These are phyloP conservation scores for Bryconaethiops microstoma DNA, from an alignment of 2,797 vertebrate species.

Conservation along the genomic window DNA sequence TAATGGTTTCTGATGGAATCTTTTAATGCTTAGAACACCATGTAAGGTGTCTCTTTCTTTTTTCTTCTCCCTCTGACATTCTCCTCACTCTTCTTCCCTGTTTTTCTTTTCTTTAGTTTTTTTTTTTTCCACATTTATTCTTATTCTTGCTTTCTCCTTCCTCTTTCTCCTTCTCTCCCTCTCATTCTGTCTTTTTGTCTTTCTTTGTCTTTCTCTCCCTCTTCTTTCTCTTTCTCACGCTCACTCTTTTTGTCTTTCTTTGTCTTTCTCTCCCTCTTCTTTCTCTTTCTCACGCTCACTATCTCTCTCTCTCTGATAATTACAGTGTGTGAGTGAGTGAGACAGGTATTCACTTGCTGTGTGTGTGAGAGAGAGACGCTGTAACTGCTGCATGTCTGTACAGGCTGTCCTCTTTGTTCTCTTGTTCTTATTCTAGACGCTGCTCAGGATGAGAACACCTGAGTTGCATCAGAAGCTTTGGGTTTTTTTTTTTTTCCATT, in stretches of 20 bases:
- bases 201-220: not conserved
- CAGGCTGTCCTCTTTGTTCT: slow-evolving; percentile 14
- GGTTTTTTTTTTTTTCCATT: too few relatives aligned
- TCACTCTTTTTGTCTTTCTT: not conserved
- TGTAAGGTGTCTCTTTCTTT: not conserved
- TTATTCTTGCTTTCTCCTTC: not conserved
- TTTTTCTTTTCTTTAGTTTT: not conserved
- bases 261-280: not conserved
- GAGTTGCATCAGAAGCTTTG: too few relatives aligned
- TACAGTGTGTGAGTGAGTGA: too few relatives aligned
- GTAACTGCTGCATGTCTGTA: slow-evolving; percentile 27
- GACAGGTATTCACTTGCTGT: slow-evolving; percentile 14
- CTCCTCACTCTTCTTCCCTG: not conserved
- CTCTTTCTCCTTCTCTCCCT: not conserved
- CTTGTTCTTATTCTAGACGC: not conserved
- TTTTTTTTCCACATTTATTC: not conserved
- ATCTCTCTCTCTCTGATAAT: not conserved
- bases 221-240: not conserved
- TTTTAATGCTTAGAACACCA: not conserved
- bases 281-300: not conserved
- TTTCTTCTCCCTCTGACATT: slow-evolving; percentile 32
- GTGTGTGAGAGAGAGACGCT: not conserved
- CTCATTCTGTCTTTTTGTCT: not conserved
- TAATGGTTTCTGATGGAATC: too few relatives aligned
- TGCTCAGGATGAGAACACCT: not conserved